Evolutionary conservation across 53 echinoderm and acorn worm genomes (phyloP).

Genomic region (Holothuria scabra): DNA sequence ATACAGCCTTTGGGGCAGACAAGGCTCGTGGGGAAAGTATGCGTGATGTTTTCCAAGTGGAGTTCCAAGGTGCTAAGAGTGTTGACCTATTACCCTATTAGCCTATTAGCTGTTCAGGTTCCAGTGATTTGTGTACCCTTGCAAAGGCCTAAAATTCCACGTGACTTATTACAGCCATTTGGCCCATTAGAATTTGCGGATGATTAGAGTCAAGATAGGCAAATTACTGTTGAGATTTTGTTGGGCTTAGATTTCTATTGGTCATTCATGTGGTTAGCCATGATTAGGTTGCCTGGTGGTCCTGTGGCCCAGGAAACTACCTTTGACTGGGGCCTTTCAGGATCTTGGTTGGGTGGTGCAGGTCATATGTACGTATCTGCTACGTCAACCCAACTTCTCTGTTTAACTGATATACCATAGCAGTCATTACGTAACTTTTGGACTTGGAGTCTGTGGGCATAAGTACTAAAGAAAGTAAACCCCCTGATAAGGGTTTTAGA

Average conservation of each 20-base stretch:
- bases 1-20: not conserved
- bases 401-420: constrained; percentile 6
- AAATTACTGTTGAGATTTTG: not conserved
- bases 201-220: not conserved
- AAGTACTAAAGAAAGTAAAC: not conserved
- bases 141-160: not conserved
- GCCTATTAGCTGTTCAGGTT: not conserved
- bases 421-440: not conserved
- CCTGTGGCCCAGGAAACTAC: not conserved
- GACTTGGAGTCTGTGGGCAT: constrained; percentile 23
- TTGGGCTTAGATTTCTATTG: not conserved
- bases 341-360: not conserved
- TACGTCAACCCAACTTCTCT: constrained; percentile 2
- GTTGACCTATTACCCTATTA: too few species aligned
- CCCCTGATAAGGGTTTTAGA: not conserved
- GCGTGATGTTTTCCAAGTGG: not conserved
- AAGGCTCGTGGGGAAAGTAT: not conserved
- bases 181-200: not conserved
- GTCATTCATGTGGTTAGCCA: not conserved
- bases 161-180: not conserved
- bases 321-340: not conserved
- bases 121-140: constrained; percentile 6
- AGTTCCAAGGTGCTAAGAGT: not conserved
- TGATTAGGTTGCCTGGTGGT: not conserved
- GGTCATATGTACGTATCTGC: too few species aligned